A percentile compares a stretch with the other conserved stretches of the same genome.
Evolutionary conservation across 2,888 invertebrate species (phyloP).

Genomic region (Cyrtodaria siliqua): DNA sequence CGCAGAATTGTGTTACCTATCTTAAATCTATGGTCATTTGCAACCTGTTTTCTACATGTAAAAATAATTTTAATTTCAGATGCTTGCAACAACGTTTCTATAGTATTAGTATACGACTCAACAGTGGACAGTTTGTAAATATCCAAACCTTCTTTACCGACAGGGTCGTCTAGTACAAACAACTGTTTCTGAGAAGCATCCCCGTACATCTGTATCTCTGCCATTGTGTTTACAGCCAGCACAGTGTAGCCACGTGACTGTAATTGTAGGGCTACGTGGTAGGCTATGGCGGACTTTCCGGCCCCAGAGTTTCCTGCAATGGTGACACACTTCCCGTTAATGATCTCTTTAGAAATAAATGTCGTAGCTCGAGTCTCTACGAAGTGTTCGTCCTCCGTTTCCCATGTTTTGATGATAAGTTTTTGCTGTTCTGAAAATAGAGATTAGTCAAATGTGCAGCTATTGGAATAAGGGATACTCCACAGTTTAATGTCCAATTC

Average conservation of each 20-base stretch:
- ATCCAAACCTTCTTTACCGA: constrained; percentile 6
- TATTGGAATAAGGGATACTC: no score
- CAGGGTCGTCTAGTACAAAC: constrained; percentile 7
- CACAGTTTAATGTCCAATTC: no score
- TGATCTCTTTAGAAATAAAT: background rate
- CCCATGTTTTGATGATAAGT: no score
- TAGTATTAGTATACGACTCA: no score
- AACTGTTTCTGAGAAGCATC: background rate
- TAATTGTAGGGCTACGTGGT: constrained; percentile 6
- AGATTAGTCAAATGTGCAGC: no score
- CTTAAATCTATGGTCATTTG: background rate
- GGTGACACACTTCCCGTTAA: background rate
- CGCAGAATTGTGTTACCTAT: background rate
- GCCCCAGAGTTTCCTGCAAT: constrained; percentile 6
- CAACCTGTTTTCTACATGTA: background rate
- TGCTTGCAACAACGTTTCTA: no score
- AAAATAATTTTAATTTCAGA: constrained; percentile 2
- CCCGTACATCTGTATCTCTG: constrained; percentile 6
- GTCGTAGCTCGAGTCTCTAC: no score
- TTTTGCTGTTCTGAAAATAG: no score
- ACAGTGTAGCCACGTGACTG: constrained; percentile 2
- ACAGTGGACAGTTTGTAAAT: background rate
- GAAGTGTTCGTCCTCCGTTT: no score
- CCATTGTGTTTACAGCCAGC: background rate
- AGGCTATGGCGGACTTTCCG: constrained; percentile 13